phyloP scores from a whole-genome alignment of 2,888 invertebrate genomes.

The Euspilapteryx auroguttella region DNA sequence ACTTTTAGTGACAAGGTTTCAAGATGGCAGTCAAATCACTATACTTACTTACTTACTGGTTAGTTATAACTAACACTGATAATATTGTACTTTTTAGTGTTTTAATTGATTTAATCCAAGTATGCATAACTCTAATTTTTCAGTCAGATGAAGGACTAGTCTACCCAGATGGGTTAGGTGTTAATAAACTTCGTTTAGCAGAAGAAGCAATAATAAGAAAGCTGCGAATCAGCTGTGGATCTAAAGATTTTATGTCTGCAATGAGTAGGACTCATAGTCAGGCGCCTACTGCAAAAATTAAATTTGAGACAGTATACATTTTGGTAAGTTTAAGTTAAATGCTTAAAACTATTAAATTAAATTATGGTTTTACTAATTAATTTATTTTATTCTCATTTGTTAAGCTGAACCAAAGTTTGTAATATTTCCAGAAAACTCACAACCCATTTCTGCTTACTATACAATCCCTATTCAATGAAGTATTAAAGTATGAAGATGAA shows the following conservation, averaged over 20 bases:
- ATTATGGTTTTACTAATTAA: too few relatives aligned
- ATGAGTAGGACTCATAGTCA: constrained; percentile 6
- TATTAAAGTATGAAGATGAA: constrained; percentile 71
- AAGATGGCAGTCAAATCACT: constrained; percentile 20
- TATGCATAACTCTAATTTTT: too few relatives aligned
- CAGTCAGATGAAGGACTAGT: too few relatives aligned
- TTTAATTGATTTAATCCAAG: too few relatives aligned
- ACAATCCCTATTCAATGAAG: constrained; percentile 52
- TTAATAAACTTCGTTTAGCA: constrained; percentile 29
- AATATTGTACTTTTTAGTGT: too few relatives aligned
- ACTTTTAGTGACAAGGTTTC: too few relatives aligned
- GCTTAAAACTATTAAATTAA: too few relatives aligned
- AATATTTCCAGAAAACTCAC: constrained; percentile 26
- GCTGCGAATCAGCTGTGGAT: constrained; percentile 29
- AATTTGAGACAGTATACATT: constrained; percentile 32
- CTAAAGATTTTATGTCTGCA: too few relatives aligned
- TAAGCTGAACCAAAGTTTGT: too few relatives aligned
- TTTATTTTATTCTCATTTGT: too few relatives aligned
- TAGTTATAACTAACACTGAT: too few relatives aligned
- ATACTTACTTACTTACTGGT: too few relatives aligned
- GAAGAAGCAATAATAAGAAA: constrained; percentile 36
- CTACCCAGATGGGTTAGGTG: constrained; percentile 25
- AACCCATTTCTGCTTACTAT: constrained; percentile 32
- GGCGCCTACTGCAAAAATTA: constrained; percentile 11
- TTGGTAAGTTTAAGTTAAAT: constrained; percentile 26